Evolutionary conservation across 2,888 invertebrate genomes (phyloP).

Genomic region (Rhorus exstirpatorius): DNA sequence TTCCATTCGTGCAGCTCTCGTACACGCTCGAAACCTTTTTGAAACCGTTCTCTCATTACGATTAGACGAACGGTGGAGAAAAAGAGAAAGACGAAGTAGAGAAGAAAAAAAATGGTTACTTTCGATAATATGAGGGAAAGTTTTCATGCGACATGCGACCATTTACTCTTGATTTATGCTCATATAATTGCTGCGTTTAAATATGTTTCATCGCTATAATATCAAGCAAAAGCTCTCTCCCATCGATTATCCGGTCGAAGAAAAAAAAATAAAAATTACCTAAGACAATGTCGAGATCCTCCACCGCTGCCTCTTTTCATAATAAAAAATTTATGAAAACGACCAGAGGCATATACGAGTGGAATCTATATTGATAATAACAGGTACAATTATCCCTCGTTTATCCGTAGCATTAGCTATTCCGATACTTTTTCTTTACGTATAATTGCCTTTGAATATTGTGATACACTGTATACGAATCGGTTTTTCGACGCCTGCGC

Average conservation of each 20-base stretch:
- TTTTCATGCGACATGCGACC: too few relatives aligned
- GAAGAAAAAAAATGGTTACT: not conserved
- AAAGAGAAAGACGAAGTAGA: not conserved
- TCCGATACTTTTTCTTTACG: not conserved
- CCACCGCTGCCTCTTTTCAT: not conserved
- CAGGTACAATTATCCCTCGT: not conserved
- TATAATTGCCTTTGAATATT: not conserved
- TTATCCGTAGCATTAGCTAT: not conserved
- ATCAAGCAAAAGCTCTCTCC: too few relatives aligned
- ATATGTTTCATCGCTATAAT: too few relatives aligned
- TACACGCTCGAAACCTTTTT: not conserved
- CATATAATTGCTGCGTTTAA: too few relatives aligned
- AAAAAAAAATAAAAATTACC: not conserved
- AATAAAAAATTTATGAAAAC: not conserved
- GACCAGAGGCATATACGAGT: not conserved
- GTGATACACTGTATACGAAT: not conserved
- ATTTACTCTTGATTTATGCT: too few relatives aligned
- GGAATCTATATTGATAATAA: not conserved
- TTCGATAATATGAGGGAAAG: too few relatives aligned
- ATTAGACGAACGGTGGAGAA: not conserved
- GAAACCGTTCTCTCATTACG: not conserved
- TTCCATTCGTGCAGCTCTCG: constrained; percentile 22
- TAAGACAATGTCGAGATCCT: not conserved
- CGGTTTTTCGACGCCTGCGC: not conserved
- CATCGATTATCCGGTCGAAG: not conserved